A percentile compares a stretch with the other conserved stretches of the same genome.
Evolutionary conservation across 2,888 invertebrate species (phyloP).

Genomic region (Epistrophella euchroma): DNA sequence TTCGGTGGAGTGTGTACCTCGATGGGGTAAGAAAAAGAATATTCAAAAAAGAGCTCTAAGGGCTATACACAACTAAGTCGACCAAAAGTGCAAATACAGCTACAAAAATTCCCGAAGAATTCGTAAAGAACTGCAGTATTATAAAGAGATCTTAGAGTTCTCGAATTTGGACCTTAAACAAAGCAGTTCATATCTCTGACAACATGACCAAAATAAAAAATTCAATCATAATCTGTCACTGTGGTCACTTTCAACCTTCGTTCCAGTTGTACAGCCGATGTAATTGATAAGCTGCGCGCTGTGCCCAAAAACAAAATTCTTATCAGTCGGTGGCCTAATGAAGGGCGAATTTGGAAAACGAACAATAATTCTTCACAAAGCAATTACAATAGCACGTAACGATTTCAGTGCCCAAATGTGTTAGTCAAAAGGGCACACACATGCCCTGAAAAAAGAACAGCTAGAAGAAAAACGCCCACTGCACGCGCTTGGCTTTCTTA

Average conservation of each 20-base stretch:
- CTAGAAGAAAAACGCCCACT: slow-evolving; percentile 26
- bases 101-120: too few species aligned
- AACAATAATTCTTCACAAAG: background rate
- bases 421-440: slow-evolving; percentile 18
- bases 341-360: background rate
- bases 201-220: too few species aligned
- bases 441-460: background rate
- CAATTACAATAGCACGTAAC: background rate
- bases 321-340: background rate
- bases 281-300: background rate
- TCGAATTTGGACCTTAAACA: too few species aligned
- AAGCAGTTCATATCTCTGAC: too few species aligned
- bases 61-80: too few species aligned
- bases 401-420: background rate
- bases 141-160: too few species aligned
- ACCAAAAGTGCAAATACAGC: too few species aligned
- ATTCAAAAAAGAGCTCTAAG: too few species aligned
- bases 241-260: background rate
- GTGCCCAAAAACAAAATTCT: background rate
- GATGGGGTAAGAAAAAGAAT: too few species aligned
- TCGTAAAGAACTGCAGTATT: too few species aligned
- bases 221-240: background rate
- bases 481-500: slow-evolving; percentile 36
- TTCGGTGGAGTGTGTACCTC: too few species aligned
- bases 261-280: background rate